Percentiles rank a stretch among this genome's conserved stretches.
Evolutionary conservation across 2,888 invertebrate species (phyloP).

Genomic region (Andrena haemorrhoa): DNA sequence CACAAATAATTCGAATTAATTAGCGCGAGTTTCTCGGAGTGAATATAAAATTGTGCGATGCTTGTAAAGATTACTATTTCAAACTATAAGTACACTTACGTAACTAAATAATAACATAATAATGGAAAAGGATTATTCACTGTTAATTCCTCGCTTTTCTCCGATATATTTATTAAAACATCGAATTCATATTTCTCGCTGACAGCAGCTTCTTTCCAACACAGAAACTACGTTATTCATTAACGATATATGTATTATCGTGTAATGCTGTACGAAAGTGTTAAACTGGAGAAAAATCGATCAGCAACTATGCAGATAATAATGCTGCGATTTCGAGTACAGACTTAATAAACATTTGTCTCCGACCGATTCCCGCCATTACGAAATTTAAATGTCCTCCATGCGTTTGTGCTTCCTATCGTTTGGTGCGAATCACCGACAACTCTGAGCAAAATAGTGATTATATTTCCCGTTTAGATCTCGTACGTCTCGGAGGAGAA

Average conservation of each 20-base stretch:
- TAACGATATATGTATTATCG: too few species aligned
- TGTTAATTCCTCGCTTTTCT: too few species aligned
- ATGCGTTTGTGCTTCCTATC: conserved; percentile 33
- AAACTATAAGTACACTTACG: too few species aligned
- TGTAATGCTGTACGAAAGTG: background rate
- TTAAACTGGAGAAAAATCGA: background rate
- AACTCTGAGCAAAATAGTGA: conserved; percentile 65
- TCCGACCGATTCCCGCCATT: conserved; percentile 41
- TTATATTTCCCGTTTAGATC: conserved; percentile 50
- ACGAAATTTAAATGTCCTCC: conserved; percentile 31
- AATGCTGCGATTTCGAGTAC: background rate
- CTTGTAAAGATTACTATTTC: too few species aligned
- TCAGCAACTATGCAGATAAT: background rate
- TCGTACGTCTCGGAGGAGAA: conserved; percentile 20
- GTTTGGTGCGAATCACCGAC: conserved; percentile 51
- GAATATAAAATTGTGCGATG: background rate
- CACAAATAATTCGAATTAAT: background rate
- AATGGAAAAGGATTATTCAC: too few species aligned
- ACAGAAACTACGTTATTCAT: too few species aligned
- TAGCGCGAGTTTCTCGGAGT: background rate
- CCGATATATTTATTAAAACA: too few species aligned
- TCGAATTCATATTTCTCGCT: too few species aligned
- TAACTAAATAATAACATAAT: too few species aligned
- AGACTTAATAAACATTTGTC: background rate
- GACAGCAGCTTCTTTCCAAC: too few species aligned